Evolutionary conservation across 1,140 invertebrate species (phyloP).

Genomic region (Pseudoatta argentina): DNA sequence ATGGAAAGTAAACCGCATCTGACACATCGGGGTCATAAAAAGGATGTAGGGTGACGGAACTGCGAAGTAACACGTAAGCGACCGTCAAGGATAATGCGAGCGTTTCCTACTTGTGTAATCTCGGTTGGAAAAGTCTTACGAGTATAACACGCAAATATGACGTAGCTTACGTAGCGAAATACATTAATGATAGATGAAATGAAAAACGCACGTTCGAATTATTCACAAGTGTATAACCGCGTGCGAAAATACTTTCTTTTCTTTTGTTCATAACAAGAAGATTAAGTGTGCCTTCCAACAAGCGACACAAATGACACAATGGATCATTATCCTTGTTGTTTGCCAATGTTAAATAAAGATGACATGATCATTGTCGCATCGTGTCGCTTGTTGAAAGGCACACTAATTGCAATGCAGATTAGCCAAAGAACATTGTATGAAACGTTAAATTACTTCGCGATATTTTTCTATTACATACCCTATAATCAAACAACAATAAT

Average conservation of each 20-base stretch:
- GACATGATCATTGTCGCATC: too few relatives aligned
- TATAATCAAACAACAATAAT: conserved; percentile 22
- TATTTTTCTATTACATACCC: background rate
- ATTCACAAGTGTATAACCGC: background rate
- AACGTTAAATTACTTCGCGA: conserved; percentile 11
- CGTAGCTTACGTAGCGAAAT: background rate
- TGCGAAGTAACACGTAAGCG: conserved; percentile 40
- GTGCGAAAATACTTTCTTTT: conserved; percentile 34
- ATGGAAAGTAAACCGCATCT: conserved; percentile 47
- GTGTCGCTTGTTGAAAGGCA: too few relatives aligned
- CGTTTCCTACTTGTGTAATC: conserved; percentile 49
- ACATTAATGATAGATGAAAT: conserved; percentile 31
- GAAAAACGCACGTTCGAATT: conserved; percentile 23
- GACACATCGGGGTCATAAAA: conserved; percentile 49
- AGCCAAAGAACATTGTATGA: background rate
- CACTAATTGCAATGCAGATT: background rate
- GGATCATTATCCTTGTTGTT: too few relatives aligned
- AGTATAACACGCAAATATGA: background rate
- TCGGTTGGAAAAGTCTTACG: background rate
- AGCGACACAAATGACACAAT: too few relatives aligned
- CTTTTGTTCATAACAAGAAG: conserved; percentile 4
- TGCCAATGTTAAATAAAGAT: too few relatives aligned
- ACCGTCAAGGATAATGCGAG: conserved; percentile 42
- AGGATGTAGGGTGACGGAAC: conserved; percentile 35
- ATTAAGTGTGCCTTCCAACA: background rate